Evolutionary conservation across 37 sponge, comb jelly and placozoan genomes (phyloP), one percentile per base, ranked within the genome.

Genomic region (Lycopodina hypogea): DNA sequence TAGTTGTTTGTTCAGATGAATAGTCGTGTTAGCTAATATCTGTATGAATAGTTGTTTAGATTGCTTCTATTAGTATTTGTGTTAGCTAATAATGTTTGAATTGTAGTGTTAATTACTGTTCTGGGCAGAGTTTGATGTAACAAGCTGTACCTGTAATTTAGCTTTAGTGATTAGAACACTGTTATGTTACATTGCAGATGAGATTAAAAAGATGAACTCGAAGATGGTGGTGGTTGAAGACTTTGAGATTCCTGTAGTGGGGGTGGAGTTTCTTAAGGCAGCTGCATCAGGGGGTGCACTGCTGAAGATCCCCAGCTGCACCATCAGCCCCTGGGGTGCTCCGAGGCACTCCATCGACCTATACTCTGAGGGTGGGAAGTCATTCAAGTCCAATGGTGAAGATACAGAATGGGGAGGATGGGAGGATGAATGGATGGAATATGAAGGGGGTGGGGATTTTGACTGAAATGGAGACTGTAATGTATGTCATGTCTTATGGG

Each of bases 281-380:
- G 91, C 85, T 1, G 56, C 51, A 8, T 67, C 72, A 22, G 96
- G 96, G 23, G 89, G 33, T 21, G 83, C 81, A 3, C 82, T 87
- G 19, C 60, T 85, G 29, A 82, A 87, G 68, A 80, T 96, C n/a
- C 62, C 78, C 28, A 23, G 67, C 6, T 83, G 76, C 79, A 90
- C 83, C 51, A 88, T 96, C 66, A 86, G 87, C 32, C 56, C 68
- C 30, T 96, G 96, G 96, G 91, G 93, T 0, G 87, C 84, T 21
- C 81, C 87, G 0, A 42, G 81, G 23, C 76, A 86, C 75, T 69
- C 81, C 57, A 66, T 85, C n/a, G 71, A 69, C 21, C 22, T 32
- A 21, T 38, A 12, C 35, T 45, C 18, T 23, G 63, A 34, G 2
- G 75, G 75, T 3, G 69, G 53, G 35, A 63, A 57, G n/a, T 70